Conservation (phyloP, 92 coral and sea anemone species). For the Epizoanthus stellaris region DNA sequence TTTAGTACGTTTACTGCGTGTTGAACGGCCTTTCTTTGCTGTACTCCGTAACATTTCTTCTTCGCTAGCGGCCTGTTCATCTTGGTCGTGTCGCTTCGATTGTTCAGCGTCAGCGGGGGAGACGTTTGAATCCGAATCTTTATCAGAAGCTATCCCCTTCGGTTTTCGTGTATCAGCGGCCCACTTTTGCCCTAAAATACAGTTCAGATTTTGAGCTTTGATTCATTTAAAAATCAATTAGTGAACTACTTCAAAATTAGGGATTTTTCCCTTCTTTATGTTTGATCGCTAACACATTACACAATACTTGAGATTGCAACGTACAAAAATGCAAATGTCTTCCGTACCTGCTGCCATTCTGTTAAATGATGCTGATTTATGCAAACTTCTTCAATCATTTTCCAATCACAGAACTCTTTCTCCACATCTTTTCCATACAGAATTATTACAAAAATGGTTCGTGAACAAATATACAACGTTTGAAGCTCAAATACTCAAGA, state of each 20-base stretch:
- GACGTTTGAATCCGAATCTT: conserved; percentile 12
- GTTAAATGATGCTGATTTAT: neutral
- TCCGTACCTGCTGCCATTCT: conserved; percentile 29
- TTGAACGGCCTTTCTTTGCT: neutral
- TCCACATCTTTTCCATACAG: neutral
- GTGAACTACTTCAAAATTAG: neutral
- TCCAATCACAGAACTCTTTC: neutral
- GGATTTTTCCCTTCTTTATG: conserved; percentile 21
- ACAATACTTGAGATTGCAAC: neutral
- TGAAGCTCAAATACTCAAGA: neutral
- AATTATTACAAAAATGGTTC: neutral
- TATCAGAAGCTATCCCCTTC: conserved; percentile 24
- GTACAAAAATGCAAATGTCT: conserved; percentile 16
- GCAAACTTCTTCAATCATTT: neutral
- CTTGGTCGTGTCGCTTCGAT: conserved; percentile 2
- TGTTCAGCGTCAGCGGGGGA: neutral
- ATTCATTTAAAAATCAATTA: neutral
- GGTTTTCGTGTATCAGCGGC: conserved; percentile 23
- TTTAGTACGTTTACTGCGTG: neutral
- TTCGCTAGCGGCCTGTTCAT: neutral
- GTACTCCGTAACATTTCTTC: neutral
- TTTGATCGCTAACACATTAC: neutral
- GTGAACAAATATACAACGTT: neutral
- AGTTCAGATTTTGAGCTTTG: neutral
- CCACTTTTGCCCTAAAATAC: conserved; percentile 20